Conservation (phyloP, 2,113 vertebrate species). For the Pseudopipra pipra region DNA sequence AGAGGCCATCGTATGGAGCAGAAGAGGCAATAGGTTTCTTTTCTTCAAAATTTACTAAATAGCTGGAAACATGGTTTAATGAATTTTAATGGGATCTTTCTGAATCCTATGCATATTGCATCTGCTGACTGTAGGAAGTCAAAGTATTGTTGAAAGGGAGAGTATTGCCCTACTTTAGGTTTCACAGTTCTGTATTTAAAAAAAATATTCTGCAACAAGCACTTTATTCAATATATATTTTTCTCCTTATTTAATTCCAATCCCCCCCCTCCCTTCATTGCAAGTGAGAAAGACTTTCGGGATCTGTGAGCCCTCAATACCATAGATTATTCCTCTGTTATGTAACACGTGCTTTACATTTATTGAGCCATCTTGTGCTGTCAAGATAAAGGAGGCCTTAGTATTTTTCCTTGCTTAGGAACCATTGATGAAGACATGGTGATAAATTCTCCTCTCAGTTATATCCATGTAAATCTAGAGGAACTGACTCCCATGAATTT, state of each 20-base stretch:
- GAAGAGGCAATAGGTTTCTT: conserved; percentile 60
- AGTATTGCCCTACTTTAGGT: conserved; percentile 66
- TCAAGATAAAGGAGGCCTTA: conserved; percentile 40
- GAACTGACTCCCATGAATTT: not conserved
- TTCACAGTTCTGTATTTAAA: conserved; percentile 58
- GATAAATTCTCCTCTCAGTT: not conserved
- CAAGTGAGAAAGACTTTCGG: conserved; percentile 10
- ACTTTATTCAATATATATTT: conserved; percentile 56
- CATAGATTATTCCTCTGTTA: conserved; percentile 55
- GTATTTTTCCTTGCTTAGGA: conserved; percentile 24
- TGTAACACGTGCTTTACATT: conserved; percentile 44
- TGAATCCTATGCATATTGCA: conserved; percentile 71
- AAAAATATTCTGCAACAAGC: conserved; percentile 63
- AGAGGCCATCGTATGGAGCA: conserved; percentile 54
- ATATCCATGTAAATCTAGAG: not conserved
- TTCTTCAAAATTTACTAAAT: conserved; percentile 74
- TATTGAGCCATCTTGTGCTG: conserved; percentile 40
- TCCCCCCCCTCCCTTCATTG: not conserved
- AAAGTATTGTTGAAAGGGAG: conserved; percentile 68
- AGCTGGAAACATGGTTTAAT: conserved; percentile 66
- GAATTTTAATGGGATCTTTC: conserved; percentile 72
- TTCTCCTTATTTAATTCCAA: conserved; percentile 36
- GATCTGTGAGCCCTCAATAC: conserved; percentile 6
- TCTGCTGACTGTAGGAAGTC: conserved; percentile 69
- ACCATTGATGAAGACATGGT: not conserved